phyloP scores from a whole-genome alignment of 2,888 invertebrate species.

The Polia nebulosa region DNA sequence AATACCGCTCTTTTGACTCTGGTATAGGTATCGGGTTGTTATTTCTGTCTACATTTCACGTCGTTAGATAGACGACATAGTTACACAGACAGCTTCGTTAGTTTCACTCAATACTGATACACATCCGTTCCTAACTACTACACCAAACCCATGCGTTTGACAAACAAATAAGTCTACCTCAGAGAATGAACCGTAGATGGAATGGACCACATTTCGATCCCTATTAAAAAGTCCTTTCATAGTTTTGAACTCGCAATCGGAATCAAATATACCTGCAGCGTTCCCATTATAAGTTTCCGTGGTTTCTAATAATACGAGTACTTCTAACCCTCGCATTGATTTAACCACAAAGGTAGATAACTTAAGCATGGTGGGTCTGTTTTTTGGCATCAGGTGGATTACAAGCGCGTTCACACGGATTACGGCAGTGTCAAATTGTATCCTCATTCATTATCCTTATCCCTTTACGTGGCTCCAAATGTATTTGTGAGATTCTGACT shows the following conservation, averaged over 20 bases:
- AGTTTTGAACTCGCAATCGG: constrained; percentile 2
- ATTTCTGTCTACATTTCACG: neutral
- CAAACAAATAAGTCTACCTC: neutral
- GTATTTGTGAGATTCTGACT: constrained; percentile 22
- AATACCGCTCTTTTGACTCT: neutral
- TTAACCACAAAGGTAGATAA: constrained; percentile 21
- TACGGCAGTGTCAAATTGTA: constrained; percentile 48
- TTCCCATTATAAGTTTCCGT: constrained; percentile 45
- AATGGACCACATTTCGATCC: constrained; percentile 30
- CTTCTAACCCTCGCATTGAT: constrained; percentile 8
- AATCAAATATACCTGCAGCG: constrained; percentile 18
- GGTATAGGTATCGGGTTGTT: neutral
- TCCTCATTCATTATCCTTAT: constrained; percentile 42
- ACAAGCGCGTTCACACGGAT: constrained; percentile 29
- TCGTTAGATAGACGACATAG: too few relatives aligned
- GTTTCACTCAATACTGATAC: constrained; percentile 5
- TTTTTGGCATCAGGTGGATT: constrained; percentile 39
- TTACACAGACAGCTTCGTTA: constrained; percentile 13
- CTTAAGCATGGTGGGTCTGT: constrained; percentile 7
- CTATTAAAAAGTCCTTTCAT: constrained; percentile 18
- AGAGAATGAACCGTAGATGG: constrained; percentile 2
- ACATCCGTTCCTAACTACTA: neutral
- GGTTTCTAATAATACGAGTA: constrained; percentile 1
- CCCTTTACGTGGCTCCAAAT: constrained; percentile 23
- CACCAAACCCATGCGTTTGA: neutral